Percentiles rank a stretch among this genome's conserved stretches.
These are phyloP conservation scores for Lepus oiostolus DNA, from an alignment of 2,797 vertebrate genomes.

Conservation along the genomic window DNA sequence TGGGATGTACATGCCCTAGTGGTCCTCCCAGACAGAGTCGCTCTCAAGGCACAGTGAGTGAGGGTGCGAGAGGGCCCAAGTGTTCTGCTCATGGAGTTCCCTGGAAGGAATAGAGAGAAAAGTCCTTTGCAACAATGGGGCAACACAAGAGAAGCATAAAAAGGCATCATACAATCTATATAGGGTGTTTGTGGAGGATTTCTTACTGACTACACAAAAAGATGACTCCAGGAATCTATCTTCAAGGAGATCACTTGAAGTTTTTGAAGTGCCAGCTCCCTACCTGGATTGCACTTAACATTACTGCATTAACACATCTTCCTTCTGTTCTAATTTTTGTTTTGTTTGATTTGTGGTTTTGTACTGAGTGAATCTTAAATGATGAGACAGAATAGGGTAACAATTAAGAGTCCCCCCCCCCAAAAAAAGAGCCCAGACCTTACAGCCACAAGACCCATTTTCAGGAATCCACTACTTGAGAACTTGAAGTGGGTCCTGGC, in stretches of 20 bases:
- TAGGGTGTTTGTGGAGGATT: background rate
- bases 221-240: background rate
- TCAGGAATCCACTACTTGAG: background rate
- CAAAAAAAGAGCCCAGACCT: background rate
- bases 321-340: background rate
- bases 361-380: background rate
- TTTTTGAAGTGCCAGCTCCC: background rate
- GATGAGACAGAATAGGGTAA: background rate
- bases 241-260: background rate
- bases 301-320: background rate
- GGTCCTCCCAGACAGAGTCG: background rate
- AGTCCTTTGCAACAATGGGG: background rate
- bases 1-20: background rate
- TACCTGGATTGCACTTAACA: background rate
- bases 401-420: background rate
- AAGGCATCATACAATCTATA: background rate
- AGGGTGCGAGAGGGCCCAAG: background rate
- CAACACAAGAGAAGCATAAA: background rate
- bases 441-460: background rate
- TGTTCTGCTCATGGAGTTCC: background rate
- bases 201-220: background rate
- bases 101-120: background rate
- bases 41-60: rapidly evolving
- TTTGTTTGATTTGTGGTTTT: background rate
- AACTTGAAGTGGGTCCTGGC: background rate